These are phyloP conservation scores for Pteropus alecto DNA, from an alignment of 2,113 vertebrate genomes.

Conservation along the genomic window DNA sequence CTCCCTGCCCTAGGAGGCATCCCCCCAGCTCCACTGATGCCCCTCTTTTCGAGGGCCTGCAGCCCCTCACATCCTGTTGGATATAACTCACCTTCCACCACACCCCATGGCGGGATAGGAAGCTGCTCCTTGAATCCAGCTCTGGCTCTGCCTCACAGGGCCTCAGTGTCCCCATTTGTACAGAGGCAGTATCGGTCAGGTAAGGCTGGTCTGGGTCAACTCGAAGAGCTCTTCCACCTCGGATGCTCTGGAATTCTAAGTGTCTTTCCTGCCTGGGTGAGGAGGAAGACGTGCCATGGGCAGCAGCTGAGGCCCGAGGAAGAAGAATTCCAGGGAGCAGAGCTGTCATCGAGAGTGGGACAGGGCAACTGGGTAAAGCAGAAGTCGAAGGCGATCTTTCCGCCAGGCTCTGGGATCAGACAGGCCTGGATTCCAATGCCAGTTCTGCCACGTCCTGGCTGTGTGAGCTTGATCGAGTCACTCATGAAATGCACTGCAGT, in stretches of 20 bases:
- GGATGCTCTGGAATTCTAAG: neutral
- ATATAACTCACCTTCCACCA: neutral
- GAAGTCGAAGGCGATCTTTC: neutral
- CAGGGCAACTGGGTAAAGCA: neutral
- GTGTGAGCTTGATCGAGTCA: slow-evolving; percentile 64
- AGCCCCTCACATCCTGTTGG: neutral
- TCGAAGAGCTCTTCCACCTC: neutral
- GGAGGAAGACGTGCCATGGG: neutral
- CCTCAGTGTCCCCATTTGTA: neutral
- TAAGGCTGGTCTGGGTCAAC: neutral
- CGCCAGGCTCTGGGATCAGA: slow-evolving; percentile 37
- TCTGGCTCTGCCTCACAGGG: neutral
- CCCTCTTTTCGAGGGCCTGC: neutral
- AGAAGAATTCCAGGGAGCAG: neutral
- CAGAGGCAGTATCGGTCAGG: neutral
- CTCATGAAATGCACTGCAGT: neutral
- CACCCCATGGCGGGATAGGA: neutral
- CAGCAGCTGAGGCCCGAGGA: neutral
- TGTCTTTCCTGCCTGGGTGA: neutral
- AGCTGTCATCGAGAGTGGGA: neutral
- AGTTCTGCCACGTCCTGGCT: neutral
- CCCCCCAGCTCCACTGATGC: neutral
- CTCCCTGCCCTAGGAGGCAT: neutral
- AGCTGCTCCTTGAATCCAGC: neutral
- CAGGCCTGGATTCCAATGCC: slow-evolving; percentile 53